Evolutionary conservation across 1,140 invertebrate species (phyloP).

Genomic region (Lerema accius): DNA sequence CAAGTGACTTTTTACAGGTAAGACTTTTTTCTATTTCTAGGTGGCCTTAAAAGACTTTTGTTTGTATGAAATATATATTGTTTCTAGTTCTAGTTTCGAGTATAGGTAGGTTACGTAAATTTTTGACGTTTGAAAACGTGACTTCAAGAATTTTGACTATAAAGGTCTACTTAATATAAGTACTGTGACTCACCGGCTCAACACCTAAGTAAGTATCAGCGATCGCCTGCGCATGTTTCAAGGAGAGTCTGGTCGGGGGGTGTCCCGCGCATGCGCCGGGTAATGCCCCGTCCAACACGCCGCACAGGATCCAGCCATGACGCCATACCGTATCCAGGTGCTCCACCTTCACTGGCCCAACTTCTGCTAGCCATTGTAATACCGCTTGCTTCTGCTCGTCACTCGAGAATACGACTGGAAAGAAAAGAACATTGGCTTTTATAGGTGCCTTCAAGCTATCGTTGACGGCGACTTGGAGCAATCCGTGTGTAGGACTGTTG

Average conservation of each 20-base stretch:
- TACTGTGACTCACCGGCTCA: constrained; percentile 79
- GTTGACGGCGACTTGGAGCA: no score
- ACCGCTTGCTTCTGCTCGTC: constrained; percentile 71
- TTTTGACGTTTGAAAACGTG: no score
- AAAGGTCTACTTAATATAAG: no score
- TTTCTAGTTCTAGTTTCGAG: no score
- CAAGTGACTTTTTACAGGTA: not conserved
- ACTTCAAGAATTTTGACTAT: no score
- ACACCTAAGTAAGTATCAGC: constrained; percentile 84
- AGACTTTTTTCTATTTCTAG: no score
- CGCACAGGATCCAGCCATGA: constrained; percentile 84
- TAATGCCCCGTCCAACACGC: constrained; percentile 81
- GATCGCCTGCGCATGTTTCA: constrained; percentile 83
- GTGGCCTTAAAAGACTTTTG: no score
- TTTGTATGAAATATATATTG: no score
- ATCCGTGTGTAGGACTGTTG: no score
- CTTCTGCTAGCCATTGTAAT: constrained; percentile 74
- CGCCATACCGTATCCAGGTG: constrained; percentile 80
- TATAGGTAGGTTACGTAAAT: no score
- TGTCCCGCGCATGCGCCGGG: constrained; percentile 83
- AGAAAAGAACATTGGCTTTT: no score
- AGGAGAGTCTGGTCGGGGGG: constrained; percentile 75
- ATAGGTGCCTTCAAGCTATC: no score
- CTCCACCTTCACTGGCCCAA: constrained; percentile 63
- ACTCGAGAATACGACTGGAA: constrained; percentile 77